Base-by-base conservation (phyloP, 2,888 invertebrate genomes). In the Euproctis similis region DNA sequence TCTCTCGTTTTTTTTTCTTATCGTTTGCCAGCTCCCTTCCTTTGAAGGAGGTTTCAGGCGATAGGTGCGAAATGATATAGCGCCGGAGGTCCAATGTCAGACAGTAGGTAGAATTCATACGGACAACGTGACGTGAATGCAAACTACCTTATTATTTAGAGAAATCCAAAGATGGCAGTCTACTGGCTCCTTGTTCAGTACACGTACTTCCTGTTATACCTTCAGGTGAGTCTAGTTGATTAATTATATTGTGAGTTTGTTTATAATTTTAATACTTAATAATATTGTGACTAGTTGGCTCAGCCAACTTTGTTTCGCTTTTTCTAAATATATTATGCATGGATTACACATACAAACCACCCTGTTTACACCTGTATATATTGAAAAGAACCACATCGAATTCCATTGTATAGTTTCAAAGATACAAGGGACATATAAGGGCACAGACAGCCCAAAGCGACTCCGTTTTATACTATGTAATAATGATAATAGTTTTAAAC, bases 21-120 rank as follows among this genome's bases (percentile, higher is more conserved):
- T 34, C 24, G 25, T 36, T 50, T 37, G 47, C 53, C n/a, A n/a
- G n/a, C 51, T 42, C 42, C 51, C 45, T 48, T 54, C 59, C 49
- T 46, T 52, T 49, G 46, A 43, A 46, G 25, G 34, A 46, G 53
- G 53, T 45, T 62, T 42, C 36, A 66, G 56, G 61, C 56, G 58
- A 62, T 72, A 75, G 80, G 80, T 80, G 78, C 63, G 60, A 75
- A 81, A 80, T 82, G 81, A 82, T 84, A 80, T 82, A 82, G 78
- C 78, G 72, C 38, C 70, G 42, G 60, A 78, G 82, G 84, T 82
- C 84, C 78, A 71, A 80, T 77, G 82, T 81, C 84, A 81, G 82
- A 78, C 78, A 76, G 74, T 84, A 81, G 82, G 80, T 77, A 78
- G 69, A 81, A 84, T 84, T 84, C 82, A 82, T 81, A 81, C 78